Evolutionary conservation across 2,113 vertebrate species (phyloP).

Genomic region (Ophthalmolycus amberensis): DNA sequence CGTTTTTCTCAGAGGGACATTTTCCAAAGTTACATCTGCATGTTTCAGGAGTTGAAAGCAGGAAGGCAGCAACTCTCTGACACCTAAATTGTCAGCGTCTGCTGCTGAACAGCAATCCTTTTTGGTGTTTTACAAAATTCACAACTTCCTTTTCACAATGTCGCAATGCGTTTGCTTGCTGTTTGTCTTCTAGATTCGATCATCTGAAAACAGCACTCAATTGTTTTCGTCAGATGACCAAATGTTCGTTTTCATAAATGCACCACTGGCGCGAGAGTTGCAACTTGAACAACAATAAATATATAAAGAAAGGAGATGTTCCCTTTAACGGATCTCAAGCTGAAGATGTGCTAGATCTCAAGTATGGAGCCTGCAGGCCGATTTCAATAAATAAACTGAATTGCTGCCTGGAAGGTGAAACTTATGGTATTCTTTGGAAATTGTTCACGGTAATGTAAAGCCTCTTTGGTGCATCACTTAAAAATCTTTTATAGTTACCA

Average conservation of each 20-base stretch:
- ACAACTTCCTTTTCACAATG: slow-evolving; percentile 4
- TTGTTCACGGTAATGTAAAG: slow-evolving; percentile 46
- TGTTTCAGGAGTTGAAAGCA: not conserved
- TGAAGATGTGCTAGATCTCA: slow-evolving; percentile 29
- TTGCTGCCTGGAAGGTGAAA: slow-evolving; percentile 36
- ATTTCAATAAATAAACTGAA: slow-evolving; percentile 49
- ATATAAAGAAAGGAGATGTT: slow-evolving; percentile 8
- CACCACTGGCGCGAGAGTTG: not conserved
- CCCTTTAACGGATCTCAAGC: slow-evolving; percentile 14
- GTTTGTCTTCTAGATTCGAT: slow-evolving; percentile 35
- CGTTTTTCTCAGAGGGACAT: not conserved
- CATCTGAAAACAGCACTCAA: slow-evolving; percentile 5
- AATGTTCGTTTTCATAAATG: slow-evolving; percentile 33
- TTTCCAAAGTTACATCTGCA: not conserved
- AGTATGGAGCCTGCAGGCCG: slow-evolving; percentile 25
- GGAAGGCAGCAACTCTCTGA: not conserved
- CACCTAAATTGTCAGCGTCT: slow-evolving; percentile 16
- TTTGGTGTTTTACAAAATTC: not conserved
- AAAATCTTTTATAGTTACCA: slow-evolving; percentile 68
- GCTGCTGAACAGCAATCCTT: not conserved
- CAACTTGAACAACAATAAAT: slow-evolving; percentile 2
- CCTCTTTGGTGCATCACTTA: slow-evolving; percentile 47
- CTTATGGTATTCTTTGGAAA: slow-evolving; percentile 42
- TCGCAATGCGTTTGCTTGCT: not conserved
- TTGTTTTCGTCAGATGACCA: slow-evolving; percentile 1